A percentile compares a stretch with the other conserved stretches of the same genome.
phyloP scores from a whole-genome alignment of 1,140 invertebrate species.

The Drosophila miranda region DNA sequence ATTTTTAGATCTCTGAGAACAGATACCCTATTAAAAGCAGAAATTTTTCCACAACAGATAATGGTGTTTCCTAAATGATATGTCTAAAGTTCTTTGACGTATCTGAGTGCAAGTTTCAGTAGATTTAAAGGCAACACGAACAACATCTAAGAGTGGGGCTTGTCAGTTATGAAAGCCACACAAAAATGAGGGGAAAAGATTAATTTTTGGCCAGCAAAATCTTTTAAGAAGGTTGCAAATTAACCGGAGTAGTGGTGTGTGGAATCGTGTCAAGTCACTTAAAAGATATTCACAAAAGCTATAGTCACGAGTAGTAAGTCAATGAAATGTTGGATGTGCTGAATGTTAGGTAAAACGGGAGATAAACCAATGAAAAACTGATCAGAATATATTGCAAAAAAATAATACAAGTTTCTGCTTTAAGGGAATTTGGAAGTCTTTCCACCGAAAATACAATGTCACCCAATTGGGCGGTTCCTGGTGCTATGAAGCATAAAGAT shows the following conservation, averaged over 20 bases:
- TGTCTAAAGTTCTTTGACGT: too few relatives aligned
- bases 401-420: too few relatives aligned
- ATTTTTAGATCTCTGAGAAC: conserved; percentile 14
- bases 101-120: too few relatives aligned
- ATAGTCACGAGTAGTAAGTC: too few relatives aligned
- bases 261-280: neutral
- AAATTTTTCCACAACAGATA: conserved; percentile 29
- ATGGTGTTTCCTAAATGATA: neutral
- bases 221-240: neutral
- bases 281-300: neutral
- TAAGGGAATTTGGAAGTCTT: too few relatives aligned
- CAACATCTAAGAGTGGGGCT: neutral
- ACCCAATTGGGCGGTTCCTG: neutral
- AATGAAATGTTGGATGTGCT: too few relatives aligned
- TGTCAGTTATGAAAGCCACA: conserved; percentile 1
- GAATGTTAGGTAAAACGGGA: too few relatives aligned
- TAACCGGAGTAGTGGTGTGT: neutral
- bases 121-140: too few relatives aligned
- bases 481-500: too few relatives aligned
- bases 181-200: neutral
- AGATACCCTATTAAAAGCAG: conserved; percentile 3
- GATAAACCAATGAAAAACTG: too few relatives aligned
- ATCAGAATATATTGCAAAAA: too few relatives aligned
- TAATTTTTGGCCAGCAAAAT: conserved; percentile 6
- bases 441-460: too few relatives aligned